A percentile compares a stretch with the other conserved stretches of the same genome.
Evolutionary conservation across 37 sponge, comb jelly and placozoan species (phyloP).

Genomic region (Halisarca cf. caerulea): DNA sequence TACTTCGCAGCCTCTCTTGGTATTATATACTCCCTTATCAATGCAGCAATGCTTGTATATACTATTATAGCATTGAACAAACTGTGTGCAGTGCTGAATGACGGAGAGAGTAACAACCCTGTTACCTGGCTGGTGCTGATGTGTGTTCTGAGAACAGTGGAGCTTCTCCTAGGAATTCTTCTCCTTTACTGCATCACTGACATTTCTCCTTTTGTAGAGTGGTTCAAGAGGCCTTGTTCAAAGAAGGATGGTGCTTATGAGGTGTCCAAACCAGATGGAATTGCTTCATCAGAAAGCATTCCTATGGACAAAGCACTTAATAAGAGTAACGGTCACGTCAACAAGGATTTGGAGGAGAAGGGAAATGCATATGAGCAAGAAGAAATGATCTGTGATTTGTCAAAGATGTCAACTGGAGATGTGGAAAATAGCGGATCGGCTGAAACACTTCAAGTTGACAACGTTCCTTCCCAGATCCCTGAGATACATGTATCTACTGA

Average conservation of each 20-base stretch:
- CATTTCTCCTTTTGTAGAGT: neutral
- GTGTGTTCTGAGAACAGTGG: slow-evolving; percentile 21
- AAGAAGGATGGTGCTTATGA: neutral
- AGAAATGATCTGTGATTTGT: no score
- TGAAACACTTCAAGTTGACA: no score
- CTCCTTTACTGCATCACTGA: slow-evolving; percentile 36
- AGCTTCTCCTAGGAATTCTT: slow-evolving; percentile 35
- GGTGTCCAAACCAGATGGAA: no score
- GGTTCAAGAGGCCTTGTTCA: neutral
- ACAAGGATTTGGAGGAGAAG: no score
- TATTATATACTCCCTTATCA: slow-evolving; percentile 34
- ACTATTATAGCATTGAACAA: neutral
- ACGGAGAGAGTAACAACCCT: neutral
- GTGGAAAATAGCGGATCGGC: no score
- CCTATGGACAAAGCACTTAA: no score
- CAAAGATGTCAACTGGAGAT: no score
- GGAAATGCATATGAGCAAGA: no score
- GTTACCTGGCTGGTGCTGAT: slow-evolving; percentile 42
- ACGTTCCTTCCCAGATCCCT: no score
- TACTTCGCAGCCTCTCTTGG: slow-evolving; percentile 32
- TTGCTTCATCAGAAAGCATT: neutral
- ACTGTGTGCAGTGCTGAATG: slow-evolving; percentile 11
- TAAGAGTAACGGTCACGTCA: no score
- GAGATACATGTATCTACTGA: no score
- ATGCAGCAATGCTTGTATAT: neutral